Evolutionary conservation across 2,113 vertebrate species (phyloP), one percentile per base, ranked within the genome.

Genomic region (Arothron firmamentum): DNA sequence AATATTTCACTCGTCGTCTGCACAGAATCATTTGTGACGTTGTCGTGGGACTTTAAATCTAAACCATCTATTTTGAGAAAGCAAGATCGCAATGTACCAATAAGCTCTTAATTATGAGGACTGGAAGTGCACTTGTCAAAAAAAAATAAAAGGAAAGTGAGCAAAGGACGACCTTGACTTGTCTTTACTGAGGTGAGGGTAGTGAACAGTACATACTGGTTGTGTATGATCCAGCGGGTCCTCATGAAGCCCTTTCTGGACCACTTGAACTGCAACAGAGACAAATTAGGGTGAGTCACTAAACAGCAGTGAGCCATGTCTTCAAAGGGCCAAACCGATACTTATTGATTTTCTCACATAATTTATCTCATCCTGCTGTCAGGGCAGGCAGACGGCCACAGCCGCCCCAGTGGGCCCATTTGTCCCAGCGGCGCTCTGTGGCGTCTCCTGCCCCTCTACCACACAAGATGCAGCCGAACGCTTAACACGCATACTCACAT

Each of bases 221-320:
- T 82, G 81, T 92, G 85, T 69, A 93, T 88, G 67, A 91, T 84
- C 92, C 92, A 93, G 17, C 92, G 87, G 42, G 91, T 90, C 87
- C 89, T 90, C 90, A 91, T 92, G 87, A 90, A 93, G 73, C 92
- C 92, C 78, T 93, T 93, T 57, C 92, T 89, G 67, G 92, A 93
- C 92, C 92, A 93, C 74, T 92, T 91, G 84, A 90, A 91, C 92
- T 93, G 83, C 43, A 88, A 78, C 56, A 83, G 42, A 85, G 54
- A 87, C 53, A 79, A 70, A 83, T 80, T 31, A 59, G 58, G 67
- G 65, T 5, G 72, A 77, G 72, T 85, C 66, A 74, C 66, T 77
- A 67, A 84, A 80, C 66, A 76, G 70, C 73, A 72, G 76, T 16
- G 59, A 74, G 62, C 55, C 52, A n/a, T 72, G 77, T 84, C 72